These are phyloP conservation scores for Hemicordylus capensis DNA, from an alignment of 2,113 vertebrate genomes.

Conservation along the genomic window DNA sequence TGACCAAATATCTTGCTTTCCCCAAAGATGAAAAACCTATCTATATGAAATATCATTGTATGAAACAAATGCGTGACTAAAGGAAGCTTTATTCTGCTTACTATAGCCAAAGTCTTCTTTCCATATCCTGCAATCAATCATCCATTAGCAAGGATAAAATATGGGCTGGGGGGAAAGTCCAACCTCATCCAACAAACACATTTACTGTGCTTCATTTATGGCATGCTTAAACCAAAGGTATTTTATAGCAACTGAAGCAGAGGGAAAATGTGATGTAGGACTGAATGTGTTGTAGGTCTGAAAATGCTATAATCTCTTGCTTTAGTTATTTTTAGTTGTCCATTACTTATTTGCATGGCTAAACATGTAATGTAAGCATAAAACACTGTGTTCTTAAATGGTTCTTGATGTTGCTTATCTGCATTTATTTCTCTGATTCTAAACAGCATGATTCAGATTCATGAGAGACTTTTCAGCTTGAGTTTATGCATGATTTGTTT, in stretches of 20 bases:
- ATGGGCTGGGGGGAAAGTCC: background rate
- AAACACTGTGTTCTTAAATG: constrained; percentile 58
- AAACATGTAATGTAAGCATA: constrained; percentile 41
- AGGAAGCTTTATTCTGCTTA: constrained; percentile 5
- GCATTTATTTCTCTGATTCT: constrained; percentile 62
- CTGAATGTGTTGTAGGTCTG: background rate
- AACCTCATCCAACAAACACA: background rate
- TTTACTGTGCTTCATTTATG: background rate
- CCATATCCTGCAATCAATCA: constrained; percentile 9
- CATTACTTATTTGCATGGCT: constrained; percentile 42
- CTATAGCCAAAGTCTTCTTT: constrained; percentile 12
- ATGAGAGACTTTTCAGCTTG: constrained; percentile 46
- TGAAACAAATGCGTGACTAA: constrained; percentile 19
- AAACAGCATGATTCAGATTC: constrained; percentile 55
- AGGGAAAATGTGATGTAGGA: background rate
- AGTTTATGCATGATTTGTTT: constrained; percentile 57
- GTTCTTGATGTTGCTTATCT: constrained; percentile 52
- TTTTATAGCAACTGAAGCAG: background rate
- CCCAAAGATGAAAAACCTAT: constrained; percentile 1
- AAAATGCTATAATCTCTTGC: background rate
- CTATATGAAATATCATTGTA: constrained; percentile 21
- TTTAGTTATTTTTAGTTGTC: constrained; percentile 35
- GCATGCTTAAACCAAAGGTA: background rate
- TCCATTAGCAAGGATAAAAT: constrained; percentile 23
- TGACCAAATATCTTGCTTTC: background rate